Evolutionary conservation across 2,888 invertebrate genomes (phyloP), one percentile per base, ranked within the genome.

Genomic region (Phengaris alcon): DNA sequence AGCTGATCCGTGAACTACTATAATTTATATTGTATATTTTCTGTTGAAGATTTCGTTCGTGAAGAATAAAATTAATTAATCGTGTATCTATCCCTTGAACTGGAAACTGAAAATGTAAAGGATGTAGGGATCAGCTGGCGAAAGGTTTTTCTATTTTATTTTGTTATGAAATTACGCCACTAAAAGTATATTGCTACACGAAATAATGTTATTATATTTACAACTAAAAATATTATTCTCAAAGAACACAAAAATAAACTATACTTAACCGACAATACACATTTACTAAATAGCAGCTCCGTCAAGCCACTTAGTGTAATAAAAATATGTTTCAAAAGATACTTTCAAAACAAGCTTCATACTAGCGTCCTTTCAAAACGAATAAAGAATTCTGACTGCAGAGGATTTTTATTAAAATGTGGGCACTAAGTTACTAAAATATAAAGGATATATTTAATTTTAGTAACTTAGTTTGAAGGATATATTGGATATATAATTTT

Each of bases 311-410:
- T 70, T 72, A 72, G 73, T 57, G 57, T 73, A 73, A 73, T 73
- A 73, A 73, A 73, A 73, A 73, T 73, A 73, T 73, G 59, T 73
- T 73, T 73, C 73, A 73, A 73, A 73, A 73, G 73, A 73, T 22
- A 73, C 46, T 73, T 59, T 73, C 73, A 48, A 73, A 73, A 72
- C 35, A 55, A 73, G 73, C 48, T 73, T 22, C 15, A 35, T 55
- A n/a, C 35, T 73, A 57, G 55, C 44, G 46, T 73, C 55, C 73
- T 73, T 73, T 57, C 13, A 73, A 73, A 55, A 73, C 73, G 73
- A 73, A 73, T 73, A 73, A 59, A 73, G 73, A 57, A 73, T 73
- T 59, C 73, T 57, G 57, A 73, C 73, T 73, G 73, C 48, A 73
- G 44, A n/a, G 55, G 57, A 73, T 73, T 15, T 48, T 48, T 70